Evolutionary conservation across 1,140 invertebrate species (phyloP), one percentile per base, ranked within the genome.

Genomic region (Oncopodura yosiiana): DNA sequence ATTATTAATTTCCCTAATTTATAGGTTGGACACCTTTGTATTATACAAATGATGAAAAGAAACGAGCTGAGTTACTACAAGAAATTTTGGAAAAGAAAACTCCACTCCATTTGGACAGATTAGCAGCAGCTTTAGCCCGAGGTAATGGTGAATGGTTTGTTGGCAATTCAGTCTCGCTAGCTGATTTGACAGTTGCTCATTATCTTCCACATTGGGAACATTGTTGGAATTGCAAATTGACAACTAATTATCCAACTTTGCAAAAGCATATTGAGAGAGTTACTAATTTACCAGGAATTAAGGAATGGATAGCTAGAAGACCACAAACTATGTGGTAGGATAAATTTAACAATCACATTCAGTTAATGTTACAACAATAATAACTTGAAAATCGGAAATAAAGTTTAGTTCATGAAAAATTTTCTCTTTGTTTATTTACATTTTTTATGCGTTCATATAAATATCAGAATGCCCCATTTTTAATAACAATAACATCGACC

Each of bases 241-340:
- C 42, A 8, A n/a, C 8, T 8, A 19, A 30, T 24, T 43, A 52
- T 30, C 48, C 38, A n/a, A 41, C 34, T 45, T 4, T 57, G 24
- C 9, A 32, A 19, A 19, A 43, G 5, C 32, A 21, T 21, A 3
- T 32, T 8, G 3, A 43, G 11, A 8, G 6, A 16, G 34, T 57
- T 23, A 8, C 18, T 3, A 23, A 26, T 14, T 39, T 29, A 6
- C 38, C 38, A 32, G 55, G 55, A 24, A 57, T 57, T 12, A 51
- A 51, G 21, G 55, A 57, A 45, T 57, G 55, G 55, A 57, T 51
- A 8, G 48, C 24, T 5, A 57, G 27, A 19, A 18, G 55, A 21
- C 55, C 55, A 12, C 2, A 51, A 4, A 51, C 55, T n/a, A n/a
- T n/a, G n/a, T n/a, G n/a, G n/a, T n/a, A n/a, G n/a, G n/a, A n/a